Conservation (phyloP, 2,797 vertebrate genomes). For the Pseudopleuronectes americanus region DNA sequence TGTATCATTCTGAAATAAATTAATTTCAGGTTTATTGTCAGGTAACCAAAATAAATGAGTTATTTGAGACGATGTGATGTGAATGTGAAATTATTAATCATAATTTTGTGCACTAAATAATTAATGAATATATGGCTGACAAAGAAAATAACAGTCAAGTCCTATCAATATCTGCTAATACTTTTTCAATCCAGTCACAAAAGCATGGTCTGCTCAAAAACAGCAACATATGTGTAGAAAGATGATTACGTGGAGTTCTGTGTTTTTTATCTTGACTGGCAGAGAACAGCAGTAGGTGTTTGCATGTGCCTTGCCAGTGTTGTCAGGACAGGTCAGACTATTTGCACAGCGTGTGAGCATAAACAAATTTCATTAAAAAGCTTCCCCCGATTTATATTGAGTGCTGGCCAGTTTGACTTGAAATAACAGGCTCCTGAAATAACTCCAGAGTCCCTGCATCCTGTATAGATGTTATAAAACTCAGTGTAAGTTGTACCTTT, state of each 20-base stretch:
- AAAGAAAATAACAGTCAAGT: too few species aligned
- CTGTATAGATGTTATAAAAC: constrained; percentile 9
- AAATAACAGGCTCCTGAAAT: not conserved
- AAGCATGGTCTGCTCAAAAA: too few species aligned
- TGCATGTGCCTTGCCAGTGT: not conserved
- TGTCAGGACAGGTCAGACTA: constrained; percentile 3
- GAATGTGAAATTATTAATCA: too few species aligned
- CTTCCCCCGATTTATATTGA: not conserved
- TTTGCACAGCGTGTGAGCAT: constrained; percentile 7
- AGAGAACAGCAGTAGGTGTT: not conserved
- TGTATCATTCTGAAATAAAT: too few species aligned
- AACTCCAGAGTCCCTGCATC: not conserved
- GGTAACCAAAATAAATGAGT: too few species aligned
- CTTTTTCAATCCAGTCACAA: too few species aligned
- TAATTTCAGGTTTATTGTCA: too few species aligned
- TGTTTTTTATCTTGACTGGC: not conserved
- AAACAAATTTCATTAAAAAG: constrained; percentile 11
- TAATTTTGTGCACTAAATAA: not conserved
- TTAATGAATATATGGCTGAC: too few species aligned
- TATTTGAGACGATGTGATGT: too few species aligned
- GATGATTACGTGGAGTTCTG: too few species aligned
- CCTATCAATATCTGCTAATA: too few species aligned
- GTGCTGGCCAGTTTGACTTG: constrained; percentile 1
- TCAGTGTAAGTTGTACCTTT: not conserved
- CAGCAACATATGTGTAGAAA: too few species aligned